A percentile compares a stretch with the other conserved stretches of the same genome.
Conservation (phyloP, 2,888 invertebrate genomes). For the Drosophila diplacantha region DNA sequence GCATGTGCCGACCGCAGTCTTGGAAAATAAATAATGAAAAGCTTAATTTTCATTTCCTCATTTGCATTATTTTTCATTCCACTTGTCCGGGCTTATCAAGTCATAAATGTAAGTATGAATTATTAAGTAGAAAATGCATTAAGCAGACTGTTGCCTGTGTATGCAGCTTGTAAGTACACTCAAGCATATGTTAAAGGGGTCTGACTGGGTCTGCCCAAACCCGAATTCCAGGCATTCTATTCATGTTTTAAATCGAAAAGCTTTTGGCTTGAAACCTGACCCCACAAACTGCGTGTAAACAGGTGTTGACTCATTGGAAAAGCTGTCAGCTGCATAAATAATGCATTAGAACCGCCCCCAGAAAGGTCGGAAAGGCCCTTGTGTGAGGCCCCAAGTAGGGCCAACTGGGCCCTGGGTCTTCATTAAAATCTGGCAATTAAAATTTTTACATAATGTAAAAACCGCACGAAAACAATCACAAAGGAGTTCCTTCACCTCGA, state of each 20-base stretch:
- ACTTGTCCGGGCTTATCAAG: constrained; percentile 13
- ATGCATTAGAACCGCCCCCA: constrained; percentile 13
- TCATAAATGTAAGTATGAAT: constrained; percentile 14
- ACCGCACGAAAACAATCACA: constrained; percentile 26
- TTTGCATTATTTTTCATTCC: constrained; percentile 15
- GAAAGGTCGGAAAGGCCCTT: constrained; percentile 3
- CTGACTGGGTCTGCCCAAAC: constrained; percentile 2
- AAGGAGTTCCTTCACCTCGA: constrained; percentile 52
- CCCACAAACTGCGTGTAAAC: constrained; percentile 37
- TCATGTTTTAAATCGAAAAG: constrained; percentile 14
- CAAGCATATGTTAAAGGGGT: background rate
- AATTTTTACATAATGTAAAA: constrained; percentile 51
- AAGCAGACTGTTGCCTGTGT: background rate
- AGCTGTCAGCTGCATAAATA: constrained; percentile 37
- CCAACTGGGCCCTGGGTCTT: constrained; percentile 32
- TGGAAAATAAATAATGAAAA: constrained; percentile 13
- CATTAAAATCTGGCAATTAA: constrained; percentile 60
- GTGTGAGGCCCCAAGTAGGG: constrained; percentile 1
- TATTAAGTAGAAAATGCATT: constrained; percentile 21
- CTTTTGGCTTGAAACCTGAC: constrained; percentile 4
- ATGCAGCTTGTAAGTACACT: background rate
- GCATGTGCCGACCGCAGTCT: constrained; percentile 21
- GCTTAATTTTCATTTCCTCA: constrained; percentile 26
- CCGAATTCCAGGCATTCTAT: constrained; percentile 3
- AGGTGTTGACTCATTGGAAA: constrained; percentile 37